phyloP scores from a whole-genome alignment of 2,888 invertebrate species.

The Coenonympha glycerion region DNA sequence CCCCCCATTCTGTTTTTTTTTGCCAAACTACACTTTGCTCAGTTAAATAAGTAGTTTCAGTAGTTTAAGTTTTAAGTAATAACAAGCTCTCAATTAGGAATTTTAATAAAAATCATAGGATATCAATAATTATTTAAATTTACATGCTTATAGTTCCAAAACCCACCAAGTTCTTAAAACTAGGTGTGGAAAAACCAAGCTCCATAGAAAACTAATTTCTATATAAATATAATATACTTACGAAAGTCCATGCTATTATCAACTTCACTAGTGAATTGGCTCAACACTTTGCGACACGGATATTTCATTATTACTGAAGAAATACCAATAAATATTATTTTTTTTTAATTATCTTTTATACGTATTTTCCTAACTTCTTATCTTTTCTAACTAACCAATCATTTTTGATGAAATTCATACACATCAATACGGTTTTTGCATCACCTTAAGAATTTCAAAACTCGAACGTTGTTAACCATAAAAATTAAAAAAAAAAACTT shows the following conservation, averaged over 20 bases:
- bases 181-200: too few species aligned
- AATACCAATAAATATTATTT: not conserved
- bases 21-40: too few species aligned
- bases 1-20: too few species aligned
- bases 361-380: not conserved
- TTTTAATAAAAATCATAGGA: too few species aligned
- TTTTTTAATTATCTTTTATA: not conserved
- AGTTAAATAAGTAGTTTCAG: not conserved
- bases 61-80: not conserved
- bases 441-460: not conserved
- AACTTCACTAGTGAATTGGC: conserved; percentile 41
- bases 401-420: not conserved
- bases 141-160: too few species aligned
- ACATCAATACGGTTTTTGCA: too few species aligned
- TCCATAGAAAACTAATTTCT: too few species aligned
- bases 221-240: conserved; percentile 39
- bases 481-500: too few species aligned
- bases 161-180: not conserved
- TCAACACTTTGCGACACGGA: conserved; percentile 46
- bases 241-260: conserved; percentile 50
- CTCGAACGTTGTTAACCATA: not conserved
- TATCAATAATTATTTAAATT: too few species aligned
- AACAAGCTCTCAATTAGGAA: too few species aligned
- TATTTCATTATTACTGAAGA: conserved; percentile 54
- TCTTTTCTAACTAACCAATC: not conserved